Percentiles rank a stretch among this genome's conserved stretches.
Conservation (phyloP, 2,113 vertebrate genomes). For the Trematocara stigmaticum region DNA sequence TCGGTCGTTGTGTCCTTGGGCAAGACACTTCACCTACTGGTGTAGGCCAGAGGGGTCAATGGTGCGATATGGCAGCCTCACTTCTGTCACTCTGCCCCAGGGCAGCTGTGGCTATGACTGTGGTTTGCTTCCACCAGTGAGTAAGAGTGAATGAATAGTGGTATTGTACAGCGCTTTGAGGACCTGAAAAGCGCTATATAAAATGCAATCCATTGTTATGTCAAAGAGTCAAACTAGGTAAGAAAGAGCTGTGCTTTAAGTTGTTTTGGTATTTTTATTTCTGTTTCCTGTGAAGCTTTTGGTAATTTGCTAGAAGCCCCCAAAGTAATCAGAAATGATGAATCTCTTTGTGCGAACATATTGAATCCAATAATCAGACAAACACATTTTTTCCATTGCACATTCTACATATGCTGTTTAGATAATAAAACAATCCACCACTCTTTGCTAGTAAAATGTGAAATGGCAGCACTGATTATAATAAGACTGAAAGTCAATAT, state of each 20-base stretch:
- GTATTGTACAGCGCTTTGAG: too few relatives aligned
- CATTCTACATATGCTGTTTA: neutral
- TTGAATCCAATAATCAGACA: neutral
- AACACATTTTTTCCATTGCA: accelerated
- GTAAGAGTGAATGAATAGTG: too few relatives aligned
- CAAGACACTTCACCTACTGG: too few relatives aligned
- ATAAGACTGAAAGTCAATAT: neutral
- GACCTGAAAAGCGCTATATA: too few relatives aligned
- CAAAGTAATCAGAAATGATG: neutral
- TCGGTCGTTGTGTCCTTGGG: too few relatives aligned
- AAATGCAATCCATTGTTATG: neutral
- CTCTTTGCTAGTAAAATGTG: neutral
- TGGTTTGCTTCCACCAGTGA: too few relatives aligned
- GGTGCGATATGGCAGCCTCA: too few relatives aligned
- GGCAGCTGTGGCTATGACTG: too few relatives aligned
- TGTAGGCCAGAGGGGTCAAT: too few relatives aligned
- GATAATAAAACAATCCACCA: neutral
- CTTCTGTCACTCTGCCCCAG: too few relatives aligned
- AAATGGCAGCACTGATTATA: neutral
- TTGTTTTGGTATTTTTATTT: neutral
- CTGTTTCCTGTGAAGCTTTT: neutral
- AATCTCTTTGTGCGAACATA: neutral
- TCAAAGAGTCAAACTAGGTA: neutral
- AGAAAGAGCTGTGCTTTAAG: neutral
- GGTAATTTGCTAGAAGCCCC: neutral